Evolutionary conservation across 2,888 invertebrate genomes (phyloP).

Genomic region (Apeira syringaria): DNA sequence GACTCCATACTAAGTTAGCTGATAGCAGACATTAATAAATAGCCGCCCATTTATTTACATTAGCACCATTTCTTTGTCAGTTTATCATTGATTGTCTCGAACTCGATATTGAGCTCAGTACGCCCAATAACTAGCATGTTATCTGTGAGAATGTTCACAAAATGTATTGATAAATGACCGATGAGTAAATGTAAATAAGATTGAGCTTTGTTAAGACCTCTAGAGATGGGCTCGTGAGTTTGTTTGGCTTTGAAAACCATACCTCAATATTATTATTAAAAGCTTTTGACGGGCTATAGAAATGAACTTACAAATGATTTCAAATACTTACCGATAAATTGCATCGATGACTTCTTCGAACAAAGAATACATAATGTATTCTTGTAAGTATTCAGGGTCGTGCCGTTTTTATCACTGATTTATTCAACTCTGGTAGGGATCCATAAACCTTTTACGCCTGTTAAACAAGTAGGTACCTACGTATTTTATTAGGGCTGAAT

Average conservation of each 20-base stretch:
- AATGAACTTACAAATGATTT: constrained; percentile 9
- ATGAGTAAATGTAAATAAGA: constrained; percentile 75
- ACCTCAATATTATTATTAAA: constrained; percentile 25
- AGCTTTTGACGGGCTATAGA: constrained; percentile 42
- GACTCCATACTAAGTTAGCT: constrained; percentile 41
- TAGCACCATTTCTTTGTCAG: constrained; percentile 80
- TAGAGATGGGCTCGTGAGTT: constrained; percentile 38
- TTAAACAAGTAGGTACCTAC: neutral
- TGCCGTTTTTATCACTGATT: constrained; percentile 10
- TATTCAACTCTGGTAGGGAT: constrained; percentile 28
- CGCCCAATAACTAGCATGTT: constrained; percentile 7
- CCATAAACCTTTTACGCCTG: neutral
- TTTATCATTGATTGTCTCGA: constrained; percentile 76
- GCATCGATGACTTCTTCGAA: neutral
- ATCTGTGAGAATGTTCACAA: constrained; percentile 27
- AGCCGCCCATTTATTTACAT: constrained; percentile 80
- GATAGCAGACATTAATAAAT: constrained; percentile 69
- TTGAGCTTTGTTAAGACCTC: constrained; percentile 41
- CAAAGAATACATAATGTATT: neutral
- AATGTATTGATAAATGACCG: constrained; percentile 65
- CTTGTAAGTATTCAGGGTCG: neutral
- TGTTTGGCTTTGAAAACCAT: constrained; percentile 49
- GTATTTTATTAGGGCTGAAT: neutral
- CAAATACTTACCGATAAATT: too few relatives aligned
- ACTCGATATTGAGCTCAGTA: constrained; percentile 55